phyloP scores from a whole-genome alignment of 2,113 vertebrate genomes.

The Mesembrinibis cayennensis region DNA sequence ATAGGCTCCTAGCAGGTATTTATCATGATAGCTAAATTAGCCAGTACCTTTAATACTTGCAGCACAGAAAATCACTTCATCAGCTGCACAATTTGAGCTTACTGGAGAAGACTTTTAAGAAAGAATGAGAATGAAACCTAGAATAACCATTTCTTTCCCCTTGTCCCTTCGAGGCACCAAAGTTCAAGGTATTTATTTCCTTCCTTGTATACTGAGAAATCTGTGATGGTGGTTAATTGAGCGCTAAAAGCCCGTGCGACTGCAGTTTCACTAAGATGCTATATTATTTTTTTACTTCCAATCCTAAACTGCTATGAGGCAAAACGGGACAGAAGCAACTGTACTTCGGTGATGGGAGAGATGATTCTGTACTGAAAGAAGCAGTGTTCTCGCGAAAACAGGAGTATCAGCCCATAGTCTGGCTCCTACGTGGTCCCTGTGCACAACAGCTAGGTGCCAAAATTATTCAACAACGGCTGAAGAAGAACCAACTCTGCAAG shows the following conservation, averaged over 20 bases:
- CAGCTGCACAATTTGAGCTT: conserved; percentile 43
- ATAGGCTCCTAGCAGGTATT: conserved; percentile 35
- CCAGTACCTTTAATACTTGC: neutral
- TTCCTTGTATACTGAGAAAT: neutral
- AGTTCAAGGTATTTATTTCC: conserved; percentile 57
- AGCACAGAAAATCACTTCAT: conserved; percentile 55
- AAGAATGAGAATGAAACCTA: conserved; percentile 34
- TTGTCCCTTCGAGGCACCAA: neutral
- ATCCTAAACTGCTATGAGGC: neutral
- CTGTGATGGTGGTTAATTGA: conserved; percentile 35
- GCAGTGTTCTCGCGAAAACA: neutral
- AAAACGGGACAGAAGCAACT: neutral
- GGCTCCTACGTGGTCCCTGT: neutral
- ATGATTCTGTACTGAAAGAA: neutral
- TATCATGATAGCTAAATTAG: conserved; percentile 62
- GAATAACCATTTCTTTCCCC: conserved; percentile 45
- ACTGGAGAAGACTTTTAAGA: conserved; percentile 29
- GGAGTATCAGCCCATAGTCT: neutral
- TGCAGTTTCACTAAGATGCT: conserved; percentile 38
- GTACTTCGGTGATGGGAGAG: neutral
- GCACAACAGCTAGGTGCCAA: neutral
- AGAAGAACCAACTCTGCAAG: neutral
- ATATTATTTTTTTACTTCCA: neutral
- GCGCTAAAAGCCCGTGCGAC: neutral
- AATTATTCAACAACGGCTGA: neutral